A percentile compares a stretch with the other conserved stretches of the same genome.
These are phyloP conservation scores for Abrostola triplasia DNA, from an alignment of 2,888 invertebrate genomes.

Conservation along the genomic window DNA sequence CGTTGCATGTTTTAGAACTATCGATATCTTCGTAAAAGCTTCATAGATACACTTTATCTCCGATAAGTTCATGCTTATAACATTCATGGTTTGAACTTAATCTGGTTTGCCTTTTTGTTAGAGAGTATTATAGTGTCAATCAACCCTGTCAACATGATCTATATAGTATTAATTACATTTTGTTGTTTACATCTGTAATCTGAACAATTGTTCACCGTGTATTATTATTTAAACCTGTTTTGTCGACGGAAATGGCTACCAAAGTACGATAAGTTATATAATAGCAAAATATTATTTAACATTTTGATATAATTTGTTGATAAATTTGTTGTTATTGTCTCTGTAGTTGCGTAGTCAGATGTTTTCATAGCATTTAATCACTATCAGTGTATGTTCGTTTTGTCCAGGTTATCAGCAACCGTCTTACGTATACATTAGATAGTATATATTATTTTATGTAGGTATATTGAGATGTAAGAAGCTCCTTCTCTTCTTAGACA, in stretches of 20 bases:
- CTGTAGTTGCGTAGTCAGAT: constrained; percentile 49
- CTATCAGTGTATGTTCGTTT: constrained; percentile 61
- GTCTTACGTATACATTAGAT: constrained; percentile 47
- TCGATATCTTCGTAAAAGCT: constrained; percentile 4
- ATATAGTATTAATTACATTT: no score
- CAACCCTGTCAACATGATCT: no score
- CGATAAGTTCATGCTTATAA: no score
- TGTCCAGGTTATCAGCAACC: constrained; percentile 67
- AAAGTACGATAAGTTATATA: constrained; percentile 7
- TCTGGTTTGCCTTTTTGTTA: no score
- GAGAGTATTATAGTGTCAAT: no score
- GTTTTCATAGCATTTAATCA: constrained; percentile 56
- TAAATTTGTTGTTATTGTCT: constrained; percentile 36
- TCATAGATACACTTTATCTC: no score
- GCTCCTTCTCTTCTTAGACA: constrained; percentile 7
- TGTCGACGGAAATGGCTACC: constrained; percentile 2
- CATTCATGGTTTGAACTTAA: no score
- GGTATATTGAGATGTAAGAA: constrained; percentile 25
- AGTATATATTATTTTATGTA: constrained; percentile 23
- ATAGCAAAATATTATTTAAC: constrained; percentile 27
- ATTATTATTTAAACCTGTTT: not conserved
- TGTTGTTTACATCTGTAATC: no score
- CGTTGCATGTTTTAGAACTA: constrained; percentile 29
- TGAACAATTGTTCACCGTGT: not conserved
- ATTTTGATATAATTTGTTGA: constrained; percentile 33